Base-by-base conservation (phyloP, 2,113 vertebrate species). In the Chunga burmeisteri region DNA sequence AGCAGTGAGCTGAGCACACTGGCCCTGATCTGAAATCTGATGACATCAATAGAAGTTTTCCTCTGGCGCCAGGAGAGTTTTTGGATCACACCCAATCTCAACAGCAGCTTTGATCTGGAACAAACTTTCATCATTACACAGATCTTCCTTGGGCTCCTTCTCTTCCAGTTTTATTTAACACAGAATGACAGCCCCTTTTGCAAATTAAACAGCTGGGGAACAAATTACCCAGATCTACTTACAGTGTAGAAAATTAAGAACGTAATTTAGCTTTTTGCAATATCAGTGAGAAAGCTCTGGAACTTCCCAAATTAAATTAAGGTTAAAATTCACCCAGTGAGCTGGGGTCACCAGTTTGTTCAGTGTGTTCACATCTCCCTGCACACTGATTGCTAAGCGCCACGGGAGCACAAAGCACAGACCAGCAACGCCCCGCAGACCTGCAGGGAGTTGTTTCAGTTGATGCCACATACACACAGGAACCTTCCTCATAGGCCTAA, bases 101-200 rank as follows among this genome's bases (percentile, higher is more conserved):
- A 89, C 55, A 91, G 20, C 68, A 81, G 78, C 72, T 95, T 87
- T 95, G 68, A 93, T 94, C 30, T 71, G 55, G n/a, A 91, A 50
- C 25, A 53, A 93, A 71, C 53, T 95, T 91, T 34, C 58, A 83
- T 88, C 16, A 2, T 65, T 58, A 80, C 32, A 87, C 25, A 55
- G 42, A 93, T 84, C 85, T 87, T 96, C 52, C 93, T 85, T 30
- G 3, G 38, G 47, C 25, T 93, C 47, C 40, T 52, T 71, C 81
- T 62, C 85, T 67, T 66, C 52, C 44, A 82, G 38, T 81, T 93
- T 83, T 61, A 73, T 88, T 84, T 93, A 87, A 86, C 59, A 40
- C 38, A 78, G 52, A 89, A 81, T 50, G 73, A 66, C 29, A 42
- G 38, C 11, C 47, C 34, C n/a, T 19, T 87, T 78, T 96, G 47